A percentile compares a stretch with the other conserved stretches of the same genome.
Conservation (phyloP, 2,888 invertebrate species). For the Dyspetes luteomarginatus region DNA sequence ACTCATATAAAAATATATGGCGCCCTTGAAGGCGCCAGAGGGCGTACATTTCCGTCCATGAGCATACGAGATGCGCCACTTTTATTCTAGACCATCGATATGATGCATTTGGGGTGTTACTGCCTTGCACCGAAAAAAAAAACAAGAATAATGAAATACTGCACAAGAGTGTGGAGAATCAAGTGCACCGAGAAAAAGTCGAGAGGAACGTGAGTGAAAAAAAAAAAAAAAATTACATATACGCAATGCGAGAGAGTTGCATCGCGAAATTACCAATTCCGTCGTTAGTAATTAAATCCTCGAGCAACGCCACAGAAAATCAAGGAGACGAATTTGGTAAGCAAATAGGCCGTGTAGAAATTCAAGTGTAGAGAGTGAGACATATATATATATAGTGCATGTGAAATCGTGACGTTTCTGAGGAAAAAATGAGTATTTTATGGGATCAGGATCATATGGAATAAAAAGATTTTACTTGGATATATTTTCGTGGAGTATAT, state of each 20-base stretch:
- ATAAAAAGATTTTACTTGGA: too few species aligned
- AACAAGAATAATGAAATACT: constrained; percentile 56
- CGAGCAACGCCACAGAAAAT: constrained; percentile 49
- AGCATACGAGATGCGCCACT: too few species aligned
- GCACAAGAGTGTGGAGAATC: constrained; percentile 42
- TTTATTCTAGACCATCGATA: background rate
- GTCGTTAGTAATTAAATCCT: constrained; percentile 64
- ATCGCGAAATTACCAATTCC: constrained; percentile 65
- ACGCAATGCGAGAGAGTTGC: constrained; percentile 48
- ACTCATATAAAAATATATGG: too few species aligned
- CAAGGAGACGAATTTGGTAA: constrained; percentile 57
- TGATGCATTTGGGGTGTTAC: constrained; percentile 19
- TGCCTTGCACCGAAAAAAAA: constrained; percentile 35
- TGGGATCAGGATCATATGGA: too few species aligned
- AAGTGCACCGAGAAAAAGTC: constrained; percentile 48
- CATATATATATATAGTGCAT: background rate
- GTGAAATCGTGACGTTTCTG: background rate
- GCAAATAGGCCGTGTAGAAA: constrained; percentile 57
- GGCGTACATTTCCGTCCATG: too few species aligned
- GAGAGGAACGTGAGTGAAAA: constrained; percentile 30
- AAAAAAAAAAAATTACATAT: constrained; percentile 29
- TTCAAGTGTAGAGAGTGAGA: constrained; percentile 31
- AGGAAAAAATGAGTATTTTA: too few species aligned
- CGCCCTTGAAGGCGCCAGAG: too few species aligned
- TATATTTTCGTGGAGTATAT: too few species aligned